Evolutionary conservation across 1,140 invertebrate genomes (phyloP).

Genomic region (Drosophila mojavensis): DNA sequence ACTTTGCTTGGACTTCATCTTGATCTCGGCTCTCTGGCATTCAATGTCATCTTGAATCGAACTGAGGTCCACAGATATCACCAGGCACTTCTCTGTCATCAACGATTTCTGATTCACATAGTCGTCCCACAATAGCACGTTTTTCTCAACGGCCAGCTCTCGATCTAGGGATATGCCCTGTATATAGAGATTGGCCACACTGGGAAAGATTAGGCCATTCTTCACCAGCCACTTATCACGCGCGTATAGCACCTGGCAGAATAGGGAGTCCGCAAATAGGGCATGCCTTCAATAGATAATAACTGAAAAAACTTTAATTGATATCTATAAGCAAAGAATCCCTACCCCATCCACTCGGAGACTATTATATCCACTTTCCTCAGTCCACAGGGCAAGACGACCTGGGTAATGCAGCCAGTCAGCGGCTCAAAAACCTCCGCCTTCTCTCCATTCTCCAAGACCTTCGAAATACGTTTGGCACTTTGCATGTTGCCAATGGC

Average conservation of each 20-base stretch:
- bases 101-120: slow-evolving; percentile 31
- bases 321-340: background rate
- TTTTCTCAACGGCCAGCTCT: background rate
- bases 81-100: slow-evolving; percentile 31
- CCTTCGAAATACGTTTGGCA: slow-evolving; percentile 22
- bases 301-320: too few species aligned
- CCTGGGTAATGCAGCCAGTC: slow-evolving; percentile 26
- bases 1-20: slow-evolving; percentile 3
- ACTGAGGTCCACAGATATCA: slow-evolving; percentile 26
- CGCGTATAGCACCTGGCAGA: slow-evolving; percentile 50
- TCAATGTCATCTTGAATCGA: slow-evolving; percentile 12
- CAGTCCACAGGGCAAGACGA: slow-evolving; percentile 41
- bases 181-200: slow-evolving; percentile 42
- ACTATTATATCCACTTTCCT: slow-evolving; percentile 58
- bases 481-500: slow-evolving; percentile 39
- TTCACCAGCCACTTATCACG: slow-evolving; percentile 48
- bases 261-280: slow-evolving; percentile 52
- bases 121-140: slow-evolving; percentile 27
- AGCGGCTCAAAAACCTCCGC: slow-evolving; percentile 41
- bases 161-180: slow-evolving; percentile 20
- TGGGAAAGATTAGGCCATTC: slow-evolving; percentile 52
- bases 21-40: slow-evolving; percentile 9
- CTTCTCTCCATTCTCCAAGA: slow-evolving; percentile 23
- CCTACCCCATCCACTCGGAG: slow-evolving; percentile 61
- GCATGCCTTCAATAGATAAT: slow-evolving; percentile 24